phyloP scores from a whole-genome alignment of 2,888 invertebrate genomes.

The Trachelus iudaicus region DNA sequence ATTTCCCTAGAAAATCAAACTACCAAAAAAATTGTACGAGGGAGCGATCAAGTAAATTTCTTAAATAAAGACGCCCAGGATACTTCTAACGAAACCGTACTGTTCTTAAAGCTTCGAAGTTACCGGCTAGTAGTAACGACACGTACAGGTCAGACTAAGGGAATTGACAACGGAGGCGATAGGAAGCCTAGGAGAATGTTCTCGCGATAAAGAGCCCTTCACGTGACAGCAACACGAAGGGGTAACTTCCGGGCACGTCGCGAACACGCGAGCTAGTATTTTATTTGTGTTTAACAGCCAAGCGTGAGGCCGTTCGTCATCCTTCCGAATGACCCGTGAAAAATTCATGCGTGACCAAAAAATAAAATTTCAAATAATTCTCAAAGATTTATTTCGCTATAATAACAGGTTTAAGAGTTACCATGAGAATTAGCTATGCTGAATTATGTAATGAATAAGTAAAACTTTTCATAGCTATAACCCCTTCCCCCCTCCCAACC shows the following conservation, averaged over 20 bases:
- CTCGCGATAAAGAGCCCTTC: not conserved
- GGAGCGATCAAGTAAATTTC: not conserved
- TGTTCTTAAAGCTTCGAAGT: not conserved
- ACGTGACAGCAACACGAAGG: not conserved
- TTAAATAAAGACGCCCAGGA: not conserved
- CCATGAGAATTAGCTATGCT: not conserved
- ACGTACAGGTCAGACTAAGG: not conserved
- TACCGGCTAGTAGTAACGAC: not conserved
- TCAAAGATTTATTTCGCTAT: not conserved
- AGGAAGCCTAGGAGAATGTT: not conserved
- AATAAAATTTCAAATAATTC: not conserved
- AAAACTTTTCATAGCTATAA: not conserved
- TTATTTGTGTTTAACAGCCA: not conserved
- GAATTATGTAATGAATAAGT: not conserved
- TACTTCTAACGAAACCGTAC: too few species aligned
- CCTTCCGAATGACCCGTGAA: not conserved
- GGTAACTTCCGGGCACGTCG: not conserved
- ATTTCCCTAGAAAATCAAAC: not conserved
- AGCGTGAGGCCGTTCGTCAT: too few species aligned
- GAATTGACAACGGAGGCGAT: not conserved
- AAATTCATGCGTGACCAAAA: not conserved
- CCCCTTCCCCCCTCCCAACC: too few species aligned
- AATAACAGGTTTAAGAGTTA: not conserved
- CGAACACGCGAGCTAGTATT: not conserved
- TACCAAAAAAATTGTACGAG: rapidly evolving